A percentile compares a stretch with the other conserved stretches of the same genome.
Conservation (phyloP, 2,888 invertebrate genomes). For the Tipula vernalis region DNA sequence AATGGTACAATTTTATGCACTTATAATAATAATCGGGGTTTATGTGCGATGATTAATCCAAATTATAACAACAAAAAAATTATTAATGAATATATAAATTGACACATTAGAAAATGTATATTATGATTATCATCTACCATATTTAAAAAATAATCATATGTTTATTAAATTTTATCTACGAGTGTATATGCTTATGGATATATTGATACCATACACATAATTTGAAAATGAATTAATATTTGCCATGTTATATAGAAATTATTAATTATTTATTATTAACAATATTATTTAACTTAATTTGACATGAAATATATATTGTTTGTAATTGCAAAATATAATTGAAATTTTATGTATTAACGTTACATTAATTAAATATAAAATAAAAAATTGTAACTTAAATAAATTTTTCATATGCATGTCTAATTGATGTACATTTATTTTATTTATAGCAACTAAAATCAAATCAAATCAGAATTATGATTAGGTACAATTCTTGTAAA, state of each 20-base stretch:
- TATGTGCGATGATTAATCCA: neutral
- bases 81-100: neutral
- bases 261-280: neutral
- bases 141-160: neutral
- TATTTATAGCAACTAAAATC: too few relatives aligned
- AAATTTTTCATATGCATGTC: too few relatives aligned
- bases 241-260: neutral
- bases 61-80: neutral
- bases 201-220: neutral
- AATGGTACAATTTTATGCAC: neutral
- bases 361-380: neutral
- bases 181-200: neutral
- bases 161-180: neutral
- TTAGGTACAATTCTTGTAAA: too few relatives aligned
- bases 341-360: neutral
- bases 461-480: too few relatives aligned
- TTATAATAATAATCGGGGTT: neutral
- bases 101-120: neutral
- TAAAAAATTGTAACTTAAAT: neutral
- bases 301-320: neutral
- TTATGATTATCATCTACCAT: neutral
- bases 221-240: neutral
- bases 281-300: neutral
- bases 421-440: too few relatives aligned
- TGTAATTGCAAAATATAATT: neutral